phyloP scores from a whole-genome alignment of 2,888 invertebrate species.

The Eurois occulta region DNA sequence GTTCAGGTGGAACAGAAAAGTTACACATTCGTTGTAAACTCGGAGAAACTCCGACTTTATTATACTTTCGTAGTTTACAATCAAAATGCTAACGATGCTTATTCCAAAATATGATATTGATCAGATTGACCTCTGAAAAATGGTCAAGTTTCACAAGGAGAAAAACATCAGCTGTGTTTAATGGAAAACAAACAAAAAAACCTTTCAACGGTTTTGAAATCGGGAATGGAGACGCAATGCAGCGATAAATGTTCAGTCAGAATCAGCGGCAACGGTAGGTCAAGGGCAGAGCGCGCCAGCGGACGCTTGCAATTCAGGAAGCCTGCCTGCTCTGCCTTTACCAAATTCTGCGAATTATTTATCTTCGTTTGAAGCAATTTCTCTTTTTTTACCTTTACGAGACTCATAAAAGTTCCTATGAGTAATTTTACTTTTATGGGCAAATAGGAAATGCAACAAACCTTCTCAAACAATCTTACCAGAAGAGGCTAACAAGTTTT shows the following conservation, averaged over 20 bases:
- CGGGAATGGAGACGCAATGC: conserved; percentile 69
- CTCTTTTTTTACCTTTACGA: conserved; percentile 61
- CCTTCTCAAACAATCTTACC: neutral
- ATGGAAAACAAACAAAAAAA: conserved; percentile 58
- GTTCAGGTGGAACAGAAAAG: conserved; percentile 17
- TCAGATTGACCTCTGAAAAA: conserved; percentile 13
- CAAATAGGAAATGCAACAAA: conserved; percentile 20
- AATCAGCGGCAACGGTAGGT: conserved; percentile 73
- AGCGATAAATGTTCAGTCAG: conserved; percentile 73
- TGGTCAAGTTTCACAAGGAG: neutral
- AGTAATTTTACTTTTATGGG: conserved; percentile 9
- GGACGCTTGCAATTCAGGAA: conserved; percentile 68
- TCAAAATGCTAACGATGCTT: neutral
- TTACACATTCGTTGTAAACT: neutral
- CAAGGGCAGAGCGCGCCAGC: conserved; percentile 81
- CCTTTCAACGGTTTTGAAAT: conserved; percentile 63
- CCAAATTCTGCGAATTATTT: conserved; percentile 74
- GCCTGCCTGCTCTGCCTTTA: conserved; percentile 46
- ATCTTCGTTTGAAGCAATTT: conserved; percentile 68
- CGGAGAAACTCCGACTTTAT: neutral
- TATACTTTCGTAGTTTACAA: neutral
- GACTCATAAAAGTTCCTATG: conserved; percentile 16
- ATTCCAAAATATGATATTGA: conserved; percentile 13
- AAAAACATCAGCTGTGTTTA: conserved; percentile 28
- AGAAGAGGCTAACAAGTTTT: conserved; percentile 38